Conservation (phyloP, 2,888 invertebrate genomes). For the Penaeus monodon region DNA sequence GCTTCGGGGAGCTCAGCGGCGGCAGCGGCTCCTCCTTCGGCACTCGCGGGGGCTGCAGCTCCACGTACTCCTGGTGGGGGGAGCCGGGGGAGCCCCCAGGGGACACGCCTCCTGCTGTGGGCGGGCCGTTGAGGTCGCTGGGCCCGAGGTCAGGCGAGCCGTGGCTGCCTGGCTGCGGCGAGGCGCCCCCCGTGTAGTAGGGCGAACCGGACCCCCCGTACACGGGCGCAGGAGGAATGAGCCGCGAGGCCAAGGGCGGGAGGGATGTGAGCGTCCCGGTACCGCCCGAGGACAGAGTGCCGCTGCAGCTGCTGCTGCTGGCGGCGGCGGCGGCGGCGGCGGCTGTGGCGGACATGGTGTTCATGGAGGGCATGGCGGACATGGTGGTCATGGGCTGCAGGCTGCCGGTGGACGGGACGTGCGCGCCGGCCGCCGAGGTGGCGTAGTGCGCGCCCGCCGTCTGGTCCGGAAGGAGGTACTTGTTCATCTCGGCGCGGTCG, state of each 20-base stretch:
- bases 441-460: constrained; percentile 21
- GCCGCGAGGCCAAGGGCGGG: constrained; percentile 40
- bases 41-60: constrained; percentile 60
- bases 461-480: constrained; percentile 63
- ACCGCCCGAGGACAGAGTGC: constrained; percentile 20
- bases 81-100: constrained; percentile 59
- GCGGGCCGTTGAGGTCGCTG: constrained; percentile 7
- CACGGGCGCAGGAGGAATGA: constrained; percentile 41
- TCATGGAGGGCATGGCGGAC: constrained; percentile 28
- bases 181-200: constrained; percentile 55
- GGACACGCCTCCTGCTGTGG: constrained; percentile 39
- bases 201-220: constrained; percentile 47
- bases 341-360: constrained; percentile 21
- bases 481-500: constrained; percentile 64
- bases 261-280: constrained; percentile 34
- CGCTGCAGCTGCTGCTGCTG: constrained; percentile 37
- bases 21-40: constrained; percentile 63
- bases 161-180: constrained; percentile 45
- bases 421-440: background rate
- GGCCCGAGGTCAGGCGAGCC: constrained; percentile 47
- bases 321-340: constrained; percentile 10
- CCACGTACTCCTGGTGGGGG: constrained; percentile 55
- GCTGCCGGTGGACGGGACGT: background rate
- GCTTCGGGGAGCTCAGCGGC: constrained; percentile 40
- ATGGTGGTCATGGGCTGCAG: constrained; percentile 48